Evolutionary conservation across 2,888 invertebrate genomes (phyloP).

Genomic region (Dugesia japonica): DNA sequence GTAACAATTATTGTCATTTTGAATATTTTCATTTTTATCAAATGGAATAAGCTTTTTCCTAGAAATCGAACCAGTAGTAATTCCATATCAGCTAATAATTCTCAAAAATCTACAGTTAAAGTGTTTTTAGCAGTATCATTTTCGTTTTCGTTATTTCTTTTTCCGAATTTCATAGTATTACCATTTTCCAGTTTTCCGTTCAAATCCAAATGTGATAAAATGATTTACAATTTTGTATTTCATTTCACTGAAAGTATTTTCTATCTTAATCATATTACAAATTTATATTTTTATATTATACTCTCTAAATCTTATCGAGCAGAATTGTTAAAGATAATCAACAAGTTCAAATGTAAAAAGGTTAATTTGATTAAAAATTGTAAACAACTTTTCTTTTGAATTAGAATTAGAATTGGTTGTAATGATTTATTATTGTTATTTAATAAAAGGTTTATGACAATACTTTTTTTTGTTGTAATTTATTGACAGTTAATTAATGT

Average conservation of each 20-base stretch:
- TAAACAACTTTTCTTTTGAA: no score
- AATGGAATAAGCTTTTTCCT: neutral
- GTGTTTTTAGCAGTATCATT: neutral
- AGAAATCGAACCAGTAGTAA: neutral
- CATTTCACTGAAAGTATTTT: neutral
- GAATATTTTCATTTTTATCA: neutral
- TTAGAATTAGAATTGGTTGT: no score
- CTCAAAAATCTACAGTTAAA: neutral
- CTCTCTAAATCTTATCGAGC: neutral
- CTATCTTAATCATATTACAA: neutral
- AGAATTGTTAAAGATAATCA: neutral
- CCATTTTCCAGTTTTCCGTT: neutral
- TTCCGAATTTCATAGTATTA: neutral
- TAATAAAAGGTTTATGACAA: no score
- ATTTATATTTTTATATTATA: slow-evolving; percentile 8
- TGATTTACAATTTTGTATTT: neutral
- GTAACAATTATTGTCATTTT: neutral
- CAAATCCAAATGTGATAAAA: neutral
- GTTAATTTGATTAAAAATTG: no score
- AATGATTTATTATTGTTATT: no score
- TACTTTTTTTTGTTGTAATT: no score
- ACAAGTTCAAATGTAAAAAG: no score
- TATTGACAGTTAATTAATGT: no score
- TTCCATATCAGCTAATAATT: neutral
- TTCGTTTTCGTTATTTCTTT: neutral